phyloP scores from a whole-genome alignment of 2,888 invertebrate species.

The Orchestes rusci region DNA sequence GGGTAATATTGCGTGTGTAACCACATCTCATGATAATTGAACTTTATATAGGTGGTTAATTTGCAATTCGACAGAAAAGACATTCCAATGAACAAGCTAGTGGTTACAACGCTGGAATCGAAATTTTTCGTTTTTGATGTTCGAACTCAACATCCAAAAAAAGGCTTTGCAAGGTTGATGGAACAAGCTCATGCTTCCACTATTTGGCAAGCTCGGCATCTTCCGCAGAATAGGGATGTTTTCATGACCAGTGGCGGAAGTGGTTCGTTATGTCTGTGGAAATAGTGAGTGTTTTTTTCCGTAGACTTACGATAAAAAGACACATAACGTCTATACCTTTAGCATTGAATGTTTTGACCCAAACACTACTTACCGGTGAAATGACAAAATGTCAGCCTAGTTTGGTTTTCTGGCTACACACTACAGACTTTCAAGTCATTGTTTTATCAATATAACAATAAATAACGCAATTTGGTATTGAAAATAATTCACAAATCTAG shows the following conservation, averaged over 20 bases:
- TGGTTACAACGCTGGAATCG: conserved; percentile 85
- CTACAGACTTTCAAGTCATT: too few species aligned
- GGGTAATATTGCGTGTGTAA: conserved; percentile 47
- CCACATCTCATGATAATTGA: not conserved
- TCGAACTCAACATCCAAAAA: conserved; percentile 77
- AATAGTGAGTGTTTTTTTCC: conserved; percentile 67
- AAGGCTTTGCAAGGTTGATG: conserved; percentile 69
- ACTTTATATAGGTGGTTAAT: conserved; percentile 61
- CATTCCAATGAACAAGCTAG: conserved; percentile 91
- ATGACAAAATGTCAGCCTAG: too few species aligned
- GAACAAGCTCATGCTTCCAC: conserved; percentile 60
- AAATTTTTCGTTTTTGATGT: conserved; percentile 86
- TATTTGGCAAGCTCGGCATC: conserved; percentile 79
- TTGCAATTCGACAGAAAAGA: conserved; percentile 89
- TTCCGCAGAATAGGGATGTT: conserved; percentile 90
- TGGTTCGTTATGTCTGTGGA: conserved; percentile 90
- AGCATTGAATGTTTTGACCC: too few species aligned
- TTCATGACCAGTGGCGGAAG: conserved; percentile 87
- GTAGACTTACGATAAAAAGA: conserved; percentile 74
- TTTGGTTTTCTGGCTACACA: too few species aligned
- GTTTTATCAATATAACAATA: too few species aligned
- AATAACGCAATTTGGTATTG: too few species aligned
- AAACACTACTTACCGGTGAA: too few species aligned
- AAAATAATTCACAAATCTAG: too few species aligned
- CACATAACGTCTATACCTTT: conserved; percentile 8